Percentiles rank a stretch among this genome's conserved stretches.
Conservation (phyloP, 2,888 invertebrate genomes). For the Ectropis crepuscularia region DNA sequence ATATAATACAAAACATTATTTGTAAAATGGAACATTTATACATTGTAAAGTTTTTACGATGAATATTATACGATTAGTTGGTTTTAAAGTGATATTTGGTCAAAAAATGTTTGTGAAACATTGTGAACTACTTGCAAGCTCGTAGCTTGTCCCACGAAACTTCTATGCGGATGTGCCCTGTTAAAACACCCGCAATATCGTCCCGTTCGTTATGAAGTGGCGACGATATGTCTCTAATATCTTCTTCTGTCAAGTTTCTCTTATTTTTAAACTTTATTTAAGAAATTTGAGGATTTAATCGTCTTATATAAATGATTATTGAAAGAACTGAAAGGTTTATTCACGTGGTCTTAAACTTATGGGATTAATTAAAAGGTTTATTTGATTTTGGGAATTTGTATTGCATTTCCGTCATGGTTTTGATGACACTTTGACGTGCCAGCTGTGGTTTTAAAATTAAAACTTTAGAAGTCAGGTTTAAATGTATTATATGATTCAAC, state of each 20-base stretch:
- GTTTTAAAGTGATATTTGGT: no score
- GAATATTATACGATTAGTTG: no score
- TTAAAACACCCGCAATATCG: conserved; percentile 50
- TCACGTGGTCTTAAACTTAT: conserved; percentile 10
- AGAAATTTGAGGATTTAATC: conserved; percentile 5
- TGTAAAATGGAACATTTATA: no score
- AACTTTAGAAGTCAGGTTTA: no score
- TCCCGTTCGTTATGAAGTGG: conserved; percentile 34
- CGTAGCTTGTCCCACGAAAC: conserved; percentile 26
- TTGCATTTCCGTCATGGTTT: conserved; percentile 3
- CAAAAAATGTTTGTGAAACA: no score
- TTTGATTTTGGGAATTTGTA: conserved; percentile 10
- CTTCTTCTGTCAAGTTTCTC: conserved; percentile 12
- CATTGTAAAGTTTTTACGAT: no score
- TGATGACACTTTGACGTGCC: conserved; percentile 4
- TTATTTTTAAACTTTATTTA: conserved; percentile 19
- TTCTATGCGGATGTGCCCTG: conserved; percentile 39
- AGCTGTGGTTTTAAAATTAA: background rate
- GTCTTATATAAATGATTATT: conserved; percentile 14
- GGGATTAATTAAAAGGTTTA: conserved; percentile 2
- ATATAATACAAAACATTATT: no score
- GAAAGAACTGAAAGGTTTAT: conserved; percentile 23
- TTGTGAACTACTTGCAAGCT: conserved; percentile 7
- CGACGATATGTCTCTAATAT: conserved; percentile 36
- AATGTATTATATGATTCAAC: no score